Base-by-base conservation (phyloP, 2,888 invertebrate genomes). In the Acanthosepion pharaonis region DNA sequence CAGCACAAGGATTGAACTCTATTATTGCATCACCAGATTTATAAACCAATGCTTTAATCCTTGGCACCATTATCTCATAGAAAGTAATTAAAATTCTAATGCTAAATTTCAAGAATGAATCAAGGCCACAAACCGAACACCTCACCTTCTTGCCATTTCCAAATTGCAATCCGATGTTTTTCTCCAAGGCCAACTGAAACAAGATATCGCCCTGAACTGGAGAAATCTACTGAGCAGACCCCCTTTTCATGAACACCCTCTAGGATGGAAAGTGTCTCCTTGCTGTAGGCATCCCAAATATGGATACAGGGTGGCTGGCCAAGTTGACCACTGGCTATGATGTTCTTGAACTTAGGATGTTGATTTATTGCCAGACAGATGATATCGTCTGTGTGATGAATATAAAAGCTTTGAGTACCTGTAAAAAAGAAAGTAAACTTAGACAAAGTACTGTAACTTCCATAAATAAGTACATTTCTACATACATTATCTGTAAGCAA, bases 81-180 rank as follows among this genome's bases (percentile, higher is more conserved):
- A 42, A 42, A 42, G 42, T 42, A 51, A 5, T 51, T 51, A 11
- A 15, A 5, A 15, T 51, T 51, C 15, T 51, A 51, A 11, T 51
- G 9, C 0, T 42, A 94, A 25, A 94, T 64, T 6, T 59, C 8
- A 23, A 59, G 23, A 59, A 59, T 59, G 59, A 23, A 59, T 0
- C 5, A 59, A 4, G 23, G 59, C 23, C 59, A 23, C 3, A 23
- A 59, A 5, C 59, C 49, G 49, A 28, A 9, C 28, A 59, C 9
- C 96, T 55, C 93, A 97, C 97, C 97, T 95, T 97, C 97, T 95
- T 97, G 97, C 97, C 97, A 97, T 94, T 97, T 96, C 97, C 97
- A 97, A 3, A 97, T 97, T 94, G 96, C 96, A 20, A 97, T 95
- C 91, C 96, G 96, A 95, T 97, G 97, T 33, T 96, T 96, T 78